Conservation (phyloP, 2,888 invertebrate species). For the Pecten maximus region DNA sequence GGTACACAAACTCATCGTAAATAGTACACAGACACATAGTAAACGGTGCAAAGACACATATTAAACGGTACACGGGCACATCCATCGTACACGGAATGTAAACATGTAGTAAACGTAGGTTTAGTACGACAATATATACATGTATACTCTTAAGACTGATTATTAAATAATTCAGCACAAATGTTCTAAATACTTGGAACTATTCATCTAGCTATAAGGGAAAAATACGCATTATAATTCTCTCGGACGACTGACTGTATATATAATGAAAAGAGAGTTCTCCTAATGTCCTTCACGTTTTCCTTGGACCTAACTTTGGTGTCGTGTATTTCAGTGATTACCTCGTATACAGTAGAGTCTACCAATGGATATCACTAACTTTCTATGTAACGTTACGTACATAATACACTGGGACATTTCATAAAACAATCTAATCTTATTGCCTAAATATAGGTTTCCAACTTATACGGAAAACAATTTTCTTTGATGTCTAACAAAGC, state of each 20-base stretch:
- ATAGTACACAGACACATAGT: no score
- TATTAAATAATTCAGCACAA: no score
- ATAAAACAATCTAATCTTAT: background rate
- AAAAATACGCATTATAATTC: background rate
- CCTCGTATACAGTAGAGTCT: background rate
- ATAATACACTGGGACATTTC: background rate
- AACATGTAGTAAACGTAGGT: no score
- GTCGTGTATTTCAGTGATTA: background rate
- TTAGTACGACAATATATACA: no score
- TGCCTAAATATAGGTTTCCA: background rate
- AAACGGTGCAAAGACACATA: no score
- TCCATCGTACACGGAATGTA: no score
- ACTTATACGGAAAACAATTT: background rate
- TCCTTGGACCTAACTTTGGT: background rate
- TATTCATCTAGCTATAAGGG: no score
- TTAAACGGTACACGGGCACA: no score
- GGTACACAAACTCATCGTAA: no score
- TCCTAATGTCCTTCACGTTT: background rate
- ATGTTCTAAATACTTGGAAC: background rate
- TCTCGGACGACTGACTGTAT: background rate
- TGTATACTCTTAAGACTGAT: no score
- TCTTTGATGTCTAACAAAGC: background rate
- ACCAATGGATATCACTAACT: background rate
- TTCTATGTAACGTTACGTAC: background rate
- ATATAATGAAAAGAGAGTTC: background rate